Conservation (phyloP, 2,113 vertebrate genomes). For the Eupsittula cactorum region DNA sequence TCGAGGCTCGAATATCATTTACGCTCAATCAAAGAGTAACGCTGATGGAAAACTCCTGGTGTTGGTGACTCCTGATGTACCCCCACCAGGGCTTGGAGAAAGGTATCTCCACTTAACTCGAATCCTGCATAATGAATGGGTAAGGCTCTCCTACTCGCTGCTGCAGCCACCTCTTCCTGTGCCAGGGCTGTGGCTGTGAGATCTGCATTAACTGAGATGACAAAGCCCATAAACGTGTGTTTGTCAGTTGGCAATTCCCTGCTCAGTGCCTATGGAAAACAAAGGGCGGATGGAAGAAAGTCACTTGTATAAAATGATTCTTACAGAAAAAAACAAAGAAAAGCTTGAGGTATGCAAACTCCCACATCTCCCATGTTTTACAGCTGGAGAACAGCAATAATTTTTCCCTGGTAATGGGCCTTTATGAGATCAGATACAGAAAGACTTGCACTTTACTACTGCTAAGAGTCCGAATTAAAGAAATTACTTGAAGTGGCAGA, state of each 20-base stretch:
- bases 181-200: neutral
- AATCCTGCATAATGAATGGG: neutral
- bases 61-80: neutral
- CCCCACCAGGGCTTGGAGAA: neutral
- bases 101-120: neutral
- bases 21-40: conserved; percentile 1
- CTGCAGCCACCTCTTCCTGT: neutral
- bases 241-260: neutral
- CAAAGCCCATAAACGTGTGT: neutral
- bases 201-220: neutral
- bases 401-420: neutral
- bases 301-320: neutral
- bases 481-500: neutral
- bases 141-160: neutral
- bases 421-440: neutral
- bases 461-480: neutral
- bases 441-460: neutral
- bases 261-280: neutral
- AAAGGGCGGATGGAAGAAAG: neutral
- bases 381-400: neutral
- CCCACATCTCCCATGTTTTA: neutral
- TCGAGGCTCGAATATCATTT: neutral
- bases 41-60: conserved; percentile 19
- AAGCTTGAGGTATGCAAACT: neutral
- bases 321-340: neutral